These are phyloP conservation scores for Vidua chalybeata DNA, from an alignment of 2,113 vertebrate species.

Conservation along the genomic window DNA sequence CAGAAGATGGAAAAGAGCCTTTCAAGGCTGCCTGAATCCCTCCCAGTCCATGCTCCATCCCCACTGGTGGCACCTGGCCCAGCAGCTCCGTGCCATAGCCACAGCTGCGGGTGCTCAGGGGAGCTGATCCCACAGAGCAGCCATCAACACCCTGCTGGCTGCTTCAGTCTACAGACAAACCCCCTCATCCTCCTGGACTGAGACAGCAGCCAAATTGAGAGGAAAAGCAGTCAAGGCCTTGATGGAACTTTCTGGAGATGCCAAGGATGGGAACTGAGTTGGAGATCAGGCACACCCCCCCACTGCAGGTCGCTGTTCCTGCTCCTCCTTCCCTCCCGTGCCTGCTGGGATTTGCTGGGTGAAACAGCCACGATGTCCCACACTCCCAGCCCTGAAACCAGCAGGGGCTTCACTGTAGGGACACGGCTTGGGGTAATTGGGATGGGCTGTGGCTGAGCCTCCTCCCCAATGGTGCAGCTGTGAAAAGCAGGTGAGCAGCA, in stretches of 20 bases:
- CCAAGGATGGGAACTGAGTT: fast-evolving
- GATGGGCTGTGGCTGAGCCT: background rate
- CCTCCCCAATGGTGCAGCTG: background rate
- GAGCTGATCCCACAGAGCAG: background rate
- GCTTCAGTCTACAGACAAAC: fast-evolving
- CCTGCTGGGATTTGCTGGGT: background rate
- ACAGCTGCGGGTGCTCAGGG: fast-evolving
- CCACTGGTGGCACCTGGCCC: fast-evolving
- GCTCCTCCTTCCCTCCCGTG: background rate
- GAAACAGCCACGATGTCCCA: background rate
- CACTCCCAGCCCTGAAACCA: background rate
- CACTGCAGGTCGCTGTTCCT: background rate
- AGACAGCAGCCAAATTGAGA: fast-evolving
- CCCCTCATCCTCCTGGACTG: background rate
- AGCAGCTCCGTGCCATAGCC: fast-evolving
- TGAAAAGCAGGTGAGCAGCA: background rate
- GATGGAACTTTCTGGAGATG: background rate
- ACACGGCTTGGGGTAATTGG: background rate
- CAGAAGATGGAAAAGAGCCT: background rate
- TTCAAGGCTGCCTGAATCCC: background rate
- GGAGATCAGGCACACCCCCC: fast-evolving
- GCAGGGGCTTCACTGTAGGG: background rate
- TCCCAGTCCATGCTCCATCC: fast-evolving
- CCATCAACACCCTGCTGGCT: background rate
- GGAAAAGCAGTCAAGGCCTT: fast-evolving